These are phyloP conservation scores for Urosaurus nigricauda DNA, from an alignment of 2,797 vertebrate genomes.

Conservation along the genomic window DNA sequence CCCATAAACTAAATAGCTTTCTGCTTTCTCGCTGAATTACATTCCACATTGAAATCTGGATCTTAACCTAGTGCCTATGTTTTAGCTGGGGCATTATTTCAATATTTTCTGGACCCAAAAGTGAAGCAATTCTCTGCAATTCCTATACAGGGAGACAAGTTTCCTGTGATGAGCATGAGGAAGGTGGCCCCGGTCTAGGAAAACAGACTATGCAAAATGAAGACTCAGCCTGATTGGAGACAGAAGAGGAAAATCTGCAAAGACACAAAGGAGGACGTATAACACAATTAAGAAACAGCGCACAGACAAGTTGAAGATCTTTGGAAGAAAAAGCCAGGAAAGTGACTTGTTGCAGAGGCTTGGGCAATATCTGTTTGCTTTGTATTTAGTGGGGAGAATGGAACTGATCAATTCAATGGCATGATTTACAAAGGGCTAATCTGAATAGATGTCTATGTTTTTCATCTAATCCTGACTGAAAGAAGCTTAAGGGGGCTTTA, in stretches of 20 bases:
- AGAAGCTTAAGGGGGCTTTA: background rate
- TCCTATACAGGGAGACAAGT: too few species aligned
- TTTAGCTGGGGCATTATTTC: too few species aligned
- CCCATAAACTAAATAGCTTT: too few species aligned
- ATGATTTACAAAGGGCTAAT: background rate
- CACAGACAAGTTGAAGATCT: background rate
- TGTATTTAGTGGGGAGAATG: background rate
- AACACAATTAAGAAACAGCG: background rate
- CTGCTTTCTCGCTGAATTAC: too few species aligned
- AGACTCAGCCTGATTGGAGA: background rate
- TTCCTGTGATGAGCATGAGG: too few species aligned
- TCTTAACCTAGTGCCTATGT: too few species aligned
- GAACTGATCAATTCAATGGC: conserved; percentile 1
- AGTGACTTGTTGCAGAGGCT: background rate
- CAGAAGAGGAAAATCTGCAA: background rate
- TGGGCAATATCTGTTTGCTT: conserved; percentile 1
- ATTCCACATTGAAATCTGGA: too few species aligned
- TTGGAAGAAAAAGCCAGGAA: background rate
- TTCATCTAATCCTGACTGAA: background rate
- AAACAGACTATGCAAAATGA: background rate
- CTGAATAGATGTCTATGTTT: background rate
- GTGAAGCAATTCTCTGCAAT: too few species aligned
- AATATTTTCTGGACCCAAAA: too few species aligned
- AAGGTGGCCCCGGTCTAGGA: background rate
- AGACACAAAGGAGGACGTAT: background rate